Base-by-base conservation (phyloP, 2,797 vertebrate genomes). In the Tragelaphus eurycerus region DNA sequence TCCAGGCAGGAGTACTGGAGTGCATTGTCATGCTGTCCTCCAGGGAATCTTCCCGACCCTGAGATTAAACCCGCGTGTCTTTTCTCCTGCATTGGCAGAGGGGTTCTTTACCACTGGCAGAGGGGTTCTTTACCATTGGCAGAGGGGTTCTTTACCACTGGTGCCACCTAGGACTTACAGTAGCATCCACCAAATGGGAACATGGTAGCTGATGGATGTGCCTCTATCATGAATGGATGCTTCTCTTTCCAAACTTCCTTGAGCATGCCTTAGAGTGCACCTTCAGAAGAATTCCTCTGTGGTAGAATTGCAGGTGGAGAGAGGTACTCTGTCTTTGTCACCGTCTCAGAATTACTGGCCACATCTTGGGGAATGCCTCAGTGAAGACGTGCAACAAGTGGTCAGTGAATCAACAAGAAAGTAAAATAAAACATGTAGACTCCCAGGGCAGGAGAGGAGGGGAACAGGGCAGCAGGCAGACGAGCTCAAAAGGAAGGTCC, bases 11-110 rank as follows among this genome's bases (percentile, higher is more conserved):
- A 38, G 23, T 71, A 38, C n/a, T 38, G 64, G n/a, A 71, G 64
- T 23, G 34, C 34, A 23, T 71, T 38, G 1, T 38, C 10, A 21
- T 0, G n/a, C 64, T 38, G 34, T 10, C 64, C n/a, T 23, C n/a
- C n/a, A 71, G n/a, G n/a, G 10, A 38, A 23, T 71, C 5, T 71
- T 71, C 2, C 10, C 0, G 0, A 38, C 34, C 64, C 34, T 71
- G 34, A 38, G 64, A 21, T 0, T 21, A n/a, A 34, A 11, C n/a
- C n/a, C 4, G 0, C 0, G 1, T 1, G 10, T 38, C 64, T 71
- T 71, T 2, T 71, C 64, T 71, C 64, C 64, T 11, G 5, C n/a
- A 71, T 23, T 12, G 64, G 64, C 19, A 71, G 64, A 71, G 64
- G n/a, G n/a, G 4, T 67, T 67, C n/a, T 67, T 34, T 67, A 29